These are phyloP conservation scores for Agriopis leucophaearia DNA, from an alignment of 2,888 invertebrate genomes.

Conservation along the genomic window DNA sequence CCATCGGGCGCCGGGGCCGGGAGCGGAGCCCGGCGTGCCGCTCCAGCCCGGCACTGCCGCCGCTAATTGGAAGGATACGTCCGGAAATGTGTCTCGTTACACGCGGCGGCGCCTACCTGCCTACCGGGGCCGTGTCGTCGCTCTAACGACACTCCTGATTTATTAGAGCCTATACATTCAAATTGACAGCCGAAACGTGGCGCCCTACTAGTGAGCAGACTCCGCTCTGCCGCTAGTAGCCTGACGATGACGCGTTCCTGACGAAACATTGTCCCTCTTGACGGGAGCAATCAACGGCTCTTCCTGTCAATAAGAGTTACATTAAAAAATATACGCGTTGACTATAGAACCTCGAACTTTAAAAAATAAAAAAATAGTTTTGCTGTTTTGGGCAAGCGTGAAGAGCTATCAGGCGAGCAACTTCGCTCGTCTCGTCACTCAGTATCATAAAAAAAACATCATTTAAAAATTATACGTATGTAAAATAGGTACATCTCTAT, in stretches of 20 bases:
- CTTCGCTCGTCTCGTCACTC: too few relatives aligned
- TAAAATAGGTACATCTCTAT: background rate
- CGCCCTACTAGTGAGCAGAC: slow-evolving; percentile 30
- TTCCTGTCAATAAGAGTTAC: background rate
- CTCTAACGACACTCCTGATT: slow-evolving; percentile 73
- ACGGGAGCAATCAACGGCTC: background rate
- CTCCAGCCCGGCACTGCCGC: slow-evolving; percentile 49
- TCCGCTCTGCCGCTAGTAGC: slow-evolving; percentile 5
- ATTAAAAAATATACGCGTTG: background rate
- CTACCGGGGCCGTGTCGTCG: slow-evolving; percentile 49
- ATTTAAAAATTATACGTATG: background rate
- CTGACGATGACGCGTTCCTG: slow-evolving; percentile 9
- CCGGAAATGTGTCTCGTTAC: slow-evolving; percentile 82
- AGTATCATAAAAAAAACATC: too few relatives aligned
- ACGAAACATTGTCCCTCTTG: slow-evolving; percentile 2
- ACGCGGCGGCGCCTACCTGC: slow-evolving; percentile 67
- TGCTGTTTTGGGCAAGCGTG: too few relatives aligned
- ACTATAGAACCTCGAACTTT: too few relatives aligned
- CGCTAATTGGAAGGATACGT: slow-evolving; percentile 82
- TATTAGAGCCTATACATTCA: slow-evolving; percentile 72
- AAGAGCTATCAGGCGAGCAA: too few relatives aligned
- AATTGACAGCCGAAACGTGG: slow-evolving; percentile 67
- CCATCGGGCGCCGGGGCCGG: slow-evolving; percentile 41
- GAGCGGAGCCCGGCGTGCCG: slow-evolving; percentile 45
- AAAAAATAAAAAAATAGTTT: too few relatives aligned